These are phyloP conservation scores for Euclidia mi DNA, from an alignment of 2,888 invertebrate species.

Conservation along the genomic window DNA sequence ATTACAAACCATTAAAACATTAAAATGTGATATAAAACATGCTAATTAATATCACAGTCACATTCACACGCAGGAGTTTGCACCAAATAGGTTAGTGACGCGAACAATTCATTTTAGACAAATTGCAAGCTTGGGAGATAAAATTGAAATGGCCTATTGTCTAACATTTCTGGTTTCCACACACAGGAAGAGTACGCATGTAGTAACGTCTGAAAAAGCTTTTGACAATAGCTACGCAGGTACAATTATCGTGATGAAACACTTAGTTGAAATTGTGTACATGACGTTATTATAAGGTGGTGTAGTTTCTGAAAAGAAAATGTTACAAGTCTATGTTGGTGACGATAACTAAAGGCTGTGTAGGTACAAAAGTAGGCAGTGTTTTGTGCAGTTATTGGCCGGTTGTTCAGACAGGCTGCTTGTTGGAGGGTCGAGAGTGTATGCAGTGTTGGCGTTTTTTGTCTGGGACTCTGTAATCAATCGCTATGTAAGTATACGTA, in stretches of 20 bases:
- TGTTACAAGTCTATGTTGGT: too few species aligned
- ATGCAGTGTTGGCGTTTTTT: too few species aligned
- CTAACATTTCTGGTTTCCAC: constrained; percentile 74
- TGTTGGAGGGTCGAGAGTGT: too few species aligned
- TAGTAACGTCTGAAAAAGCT: constrained; percentile 49
- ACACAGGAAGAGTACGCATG: constrained; percentile 64
- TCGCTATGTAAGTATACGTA: too few species aligned
- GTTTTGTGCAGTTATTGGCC: too few species aligned
- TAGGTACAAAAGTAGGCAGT: too few species aligned
- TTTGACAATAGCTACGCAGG: constrained; percentile 46
- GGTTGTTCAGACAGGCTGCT: too few species aligned
- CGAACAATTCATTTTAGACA: constrained; percentile 68
- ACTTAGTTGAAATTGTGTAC: constrained; percentile 20
- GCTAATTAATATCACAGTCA: constrained; percentile 39
- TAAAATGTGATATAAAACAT: constrained; percentile 34
- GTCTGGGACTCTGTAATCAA: too few species aligned
- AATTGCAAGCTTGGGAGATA: constrained; percentile 71
- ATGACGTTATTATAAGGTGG: neutral
- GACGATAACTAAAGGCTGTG: too few species aligned
- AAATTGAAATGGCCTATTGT: constrained; percentile 72
- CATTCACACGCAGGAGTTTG: constrained; percentile 57
- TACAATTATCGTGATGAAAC: constrained; percentile 35
- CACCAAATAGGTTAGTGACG: constrained; percentile 61
- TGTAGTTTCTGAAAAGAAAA: neutral
- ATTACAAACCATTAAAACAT: constrained; percentile 2